A percentile compares a stretch with the other conserved stretches of the same genome.
Evolutionary conservation across 2,797 vertebrate species (phyloP).

Genomic region (Natrix natrix): DNA sequence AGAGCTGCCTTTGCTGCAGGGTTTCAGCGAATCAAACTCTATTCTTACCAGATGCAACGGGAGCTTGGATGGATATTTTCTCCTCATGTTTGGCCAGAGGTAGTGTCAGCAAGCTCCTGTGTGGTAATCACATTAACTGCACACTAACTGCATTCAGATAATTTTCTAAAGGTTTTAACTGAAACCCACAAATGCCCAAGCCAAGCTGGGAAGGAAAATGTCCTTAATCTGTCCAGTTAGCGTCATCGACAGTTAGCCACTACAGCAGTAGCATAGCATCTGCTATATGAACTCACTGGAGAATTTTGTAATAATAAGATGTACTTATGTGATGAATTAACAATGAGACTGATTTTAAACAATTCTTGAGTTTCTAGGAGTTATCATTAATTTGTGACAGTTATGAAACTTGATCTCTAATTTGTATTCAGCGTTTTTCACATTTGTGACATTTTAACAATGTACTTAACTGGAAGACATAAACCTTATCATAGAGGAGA

Average conservation of each 20-base stretch:
- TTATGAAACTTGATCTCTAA: constrained; percentile 33
- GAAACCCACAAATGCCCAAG: constrained; percentile 22
- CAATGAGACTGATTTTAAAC: constrained; percentile 46
- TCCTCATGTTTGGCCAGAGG: constrained; percentile 69
- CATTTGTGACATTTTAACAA: not conserved
- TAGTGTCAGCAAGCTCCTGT: constrained; percentile 72
- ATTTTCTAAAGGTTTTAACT: constrained; percentile 54
- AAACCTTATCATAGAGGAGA: not conserved
- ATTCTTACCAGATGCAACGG: constrained; percentile 79
- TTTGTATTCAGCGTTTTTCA: constrained; percentile 39
- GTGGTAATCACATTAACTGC: constrained; percentile 69
- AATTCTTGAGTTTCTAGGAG: constrained; percentile 32
- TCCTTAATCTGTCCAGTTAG: constrained; percentile 58
- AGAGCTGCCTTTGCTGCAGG: constrained; percentile 80
- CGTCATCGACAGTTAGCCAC: constrained; percentile 3
- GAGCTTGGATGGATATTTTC: constrained; percentile 72
- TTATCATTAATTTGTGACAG: not conserved
- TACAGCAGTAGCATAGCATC: constrained; percentile 35
- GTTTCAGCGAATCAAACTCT: constrained; percentile 76
- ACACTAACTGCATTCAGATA: constrained; percentile 66
- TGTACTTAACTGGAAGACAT: not conserved
- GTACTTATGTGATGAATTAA: constrained; percentile 48
- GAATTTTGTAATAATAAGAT: constrained; percentile 45
- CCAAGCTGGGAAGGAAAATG: constrained; percentile 54
- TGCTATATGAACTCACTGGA: constrained; percentile 37